Base-by-base conservation (phyloP, 2,797 vertebrate genomes). In the Ficedula albicollis region DNA sequence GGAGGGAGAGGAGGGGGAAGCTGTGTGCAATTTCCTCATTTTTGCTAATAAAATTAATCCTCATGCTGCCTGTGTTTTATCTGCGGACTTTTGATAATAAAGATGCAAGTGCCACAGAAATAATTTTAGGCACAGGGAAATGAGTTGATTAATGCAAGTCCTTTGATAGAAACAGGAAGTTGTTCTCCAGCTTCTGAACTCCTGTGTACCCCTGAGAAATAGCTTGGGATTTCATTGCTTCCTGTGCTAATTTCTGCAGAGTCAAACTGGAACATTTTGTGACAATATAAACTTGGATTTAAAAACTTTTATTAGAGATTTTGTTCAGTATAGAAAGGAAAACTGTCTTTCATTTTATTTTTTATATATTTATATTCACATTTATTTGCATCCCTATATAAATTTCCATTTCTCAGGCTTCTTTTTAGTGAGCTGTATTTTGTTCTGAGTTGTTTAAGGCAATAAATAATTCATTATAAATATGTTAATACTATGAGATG, bases 381-480 rank as follows among this genome's bases (percentile, higher is more conserved):
- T 5, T 18, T 4, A 30, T 52, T 18, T 48, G 8, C 9, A 14
- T 41, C 10, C 25, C 21, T 20, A 27, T 49, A 27, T 23, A 23
- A 78, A 48, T 22, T 34, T 17, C 8, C 5, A 36, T 19, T 82
- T 83, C 82, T 2, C 36, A 48, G 32, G 20, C 15, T 66, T 41
- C 27, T 87, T 63, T 54, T 54, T 17, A 78, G 23, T 68, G 22
- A 94, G 12, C 6, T 34, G 4, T 60, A 63, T 88, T 94, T 94
- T 90, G 18, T 83, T 93, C 68, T 43, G 55, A 90, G 36, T 39
- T 82, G 77, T 84, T 87, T 86, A 70, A 93, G 41, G 25, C 15
- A 69, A 68, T 59, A 88, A 87, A 79, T 77, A 92, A 95, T 89
- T 79, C 13, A 66, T 88, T 66, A 36, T 87, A 76, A 90, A 76